Evolutionary conservation across 2,888 invertebrate species (phyloP), one percentile per base, ranked within the genome.

Genomic region (Callyntrura guangdongensis): DNA sequence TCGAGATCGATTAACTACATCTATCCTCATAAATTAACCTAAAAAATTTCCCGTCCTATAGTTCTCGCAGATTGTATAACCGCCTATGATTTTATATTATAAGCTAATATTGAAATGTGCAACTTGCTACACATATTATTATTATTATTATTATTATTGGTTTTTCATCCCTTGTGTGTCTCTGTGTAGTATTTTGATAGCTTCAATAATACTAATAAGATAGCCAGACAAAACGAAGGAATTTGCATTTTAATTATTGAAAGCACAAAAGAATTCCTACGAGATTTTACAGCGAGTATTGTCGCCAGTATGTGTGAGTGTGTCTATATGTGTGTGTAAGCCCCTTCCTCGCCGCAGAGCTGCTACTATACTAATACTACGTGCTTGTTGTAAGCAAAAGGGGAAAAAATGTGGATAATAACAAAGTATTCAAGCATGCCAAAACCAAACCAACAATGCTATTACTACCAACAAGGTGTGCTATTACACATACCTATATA

Each of bases 181-280:
- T 81, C 17, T 79, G 49, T 47, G 12, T 11, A 12, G 22, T 72
- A 56, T 53, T 20, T 47, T 82, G 81, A 87, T 87, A 87, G 69
- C 79, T 77, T 67, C 79, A 86, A 14, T 79, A 36, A n/a, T 79
- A n/a, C n/a, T n/a, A n/a, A n/a, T n/a, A n/a, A 64, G 79, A 86
- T 67, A 79, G 53, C 27, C 9, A 61, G 56, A 81, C 36, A 36
- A 36, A 69, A 69, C 22, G 79, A 85, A 81, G 67, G 89, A 89
- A 89, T 89, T 77, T 89, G 89, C 67, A 89, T 89, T 85, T 89
- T 89, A 89, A 89, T 89, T 89, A 85, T 81, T 56, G 89, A 89
- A 85, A 89, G 85, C 81, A 89, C 89, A 89, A 89, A 89, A 81
- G 89, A 85, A 89, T 85, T 89, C 69, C 85, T 89, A 83, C 25